Base-by-base conservation (phyloP, 2,888 invertebrate genomes). In the Caenorhabditis sp. region DNA sequence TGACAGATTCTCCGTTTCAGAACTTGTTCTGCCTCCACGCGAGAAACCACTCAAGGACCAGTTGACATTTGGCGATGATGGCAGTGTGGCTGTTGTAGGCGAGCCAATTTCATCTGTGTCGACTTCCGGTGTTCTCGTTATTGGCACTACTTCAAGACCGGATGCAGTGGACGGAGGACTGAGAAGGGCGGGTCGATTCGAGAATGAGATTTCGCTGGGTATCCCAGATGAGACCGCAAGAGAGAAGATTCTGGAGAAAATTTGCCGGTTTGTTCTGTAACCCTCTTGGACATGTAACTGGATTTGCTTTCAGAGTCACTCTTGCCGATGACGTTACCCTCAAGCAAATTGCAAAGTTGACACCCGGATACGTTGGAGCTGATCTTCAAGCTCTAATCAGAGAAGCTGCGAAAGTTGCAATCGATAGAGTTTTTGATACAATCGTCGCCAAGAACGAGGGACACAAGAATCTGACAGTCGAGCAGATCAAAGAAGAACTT, bases 331-430 rank as follows among this genome's bases (percentile, higher is more conserved):
- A 82, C 89, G 94, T 97, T 88, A 95, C 95, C 92, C 95, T 95
- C 90, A 93, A 94, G 75, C 93, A 94, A 66, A 93, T 98, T 84
- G 96, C 97, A 28, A 95, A 95, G 89, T 94, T 95, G 68, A 97
- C 97, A 8, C 98, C 98, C 0, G 98, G 98, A 0, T 98, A 95
- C 94, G 98, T 98, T 44, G 98, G 97, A 16, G 99, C 94, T 93
- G 99, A 87, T 84, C 85, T 91, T 19, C 85, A 86, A 44, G 84
- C 80, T 2, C 56, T 98, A 72, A 95, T 96, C 0, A 94, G 96
- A 85, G 96, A 97, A 93, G 96, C 98, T 2, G 96, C 96, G 12
- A 95, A 96, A 92, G 95, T 95, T 88, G 97, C 97, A 58, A 95
- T 97, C 0, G 95, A 96, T 91, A 94, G 95, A 49, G 87, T 90